Conservation (phyloP, 1,140 invertebrate genomes). For the Nasonia longicornis region DNA sequence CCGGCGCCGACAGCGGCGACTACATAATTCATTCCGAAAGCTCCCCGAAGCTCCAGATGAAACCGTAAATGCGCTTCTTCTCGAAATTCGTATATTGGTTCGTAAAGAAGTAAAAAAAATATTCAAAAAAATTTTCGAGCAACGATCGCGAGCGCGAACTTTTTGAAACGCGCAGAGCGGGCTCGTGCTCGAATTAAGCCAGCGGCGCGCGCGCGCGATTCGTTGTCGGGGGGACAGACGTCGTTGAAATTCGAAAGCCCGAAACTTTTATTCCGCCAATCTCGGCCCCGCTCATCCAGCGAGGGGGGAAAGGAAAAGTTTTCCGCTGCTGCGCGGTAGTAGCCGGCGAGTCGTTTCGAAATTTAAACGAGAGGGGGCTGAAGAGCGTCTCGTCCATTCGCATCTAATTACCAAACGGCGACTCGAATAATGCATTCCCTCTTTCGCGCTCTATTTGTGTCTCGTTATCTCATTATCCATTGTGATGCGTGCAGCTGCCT, state of each 20-base stretch:
- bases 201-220: neutral
- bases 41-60: neutral
- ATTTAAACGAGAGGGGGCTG: conserved; percentile 20
- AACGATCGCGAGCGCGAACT: conserved; percentile 16
- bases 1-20: no score
- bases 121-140: neutral
- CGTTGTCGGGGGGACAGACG: neutral
- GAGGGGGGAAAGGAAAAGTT: conserved; percentile 8
- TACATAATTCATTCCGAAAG: neutral
- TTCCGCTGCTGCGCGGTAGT: neutral
- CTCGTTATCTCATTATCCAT: neutral
- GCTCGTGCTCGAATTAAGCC: neutral
- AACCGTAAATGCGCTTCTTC: neutral
- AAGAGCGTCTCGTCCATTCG: neutral
- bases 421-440: conserved; percentile 31
- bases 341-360: neutral
- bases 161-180: neutral
- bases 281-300: neutral
- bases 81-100: neutral
- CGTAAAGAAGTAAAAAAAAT: neutral
- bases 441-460: neutral
- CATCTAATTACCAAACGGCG: conserved; percentile 37
- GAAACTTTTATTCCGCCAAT: conserved; percentile 38
- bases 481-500: neutral
- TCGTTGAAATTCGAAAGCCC: conserved; percentile 32